Evolutionary conservation across 23 tunicate species (phyloP), one percentile per base, ranked within the genome.

Genomic region (Styela plicata): DNA sequence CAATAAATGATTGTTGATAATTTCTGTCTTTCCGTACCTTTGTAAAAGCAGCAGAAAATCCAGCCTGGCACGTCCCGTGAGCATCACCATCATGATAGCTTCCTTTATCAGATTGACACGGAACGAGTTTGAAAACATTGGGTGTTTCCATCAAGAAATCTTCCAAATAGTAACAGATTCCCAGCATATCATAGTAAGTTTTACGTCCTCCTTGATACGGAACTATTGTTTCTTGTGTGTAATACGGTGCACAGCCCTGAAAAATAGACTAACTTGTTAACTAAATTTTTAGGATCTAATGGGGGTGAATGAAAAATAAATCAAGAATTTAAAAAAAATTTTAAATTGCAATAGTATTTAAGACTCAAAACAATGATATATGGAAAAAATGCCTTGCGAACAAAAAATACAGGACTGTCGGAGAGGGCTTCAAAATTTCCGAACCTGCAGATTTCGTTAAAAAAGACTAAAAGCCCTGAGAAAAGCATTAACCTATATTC

Each of bases 171-270:
- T 91, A 91, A 68, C 97, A 91, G 27, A 84, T 74, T 3, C 97
- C 97, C 23, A 83, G 63, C 37, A 88, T 86, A 76, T 83, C 87
- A 73, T 63, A 87, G 29, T 28, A 76, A 52, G 17, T 36, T 7
- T n/a, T 44, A 21, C 13, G 17, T 76, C 31, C 66, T 36, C 27
- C 17, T 26, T 2, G n/a, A 32, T 30, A 5, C 1, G 23, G 34
- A 22, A 34, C 67, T 44, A 28, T 29, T 25, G 84, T 71, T 34
- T 7, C 34, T 23, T 91, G 88, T 16, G 97, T 67, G 28, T 76
- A 91, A 36, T 73, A 44, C 1, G 97, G 97, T 17, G 91, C 97
- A 80, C 97, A 91, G 1, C 82, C 74, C 97, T 91, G 34, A 37
- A 78, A 70, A 57, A 69, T 24, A 67, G 18, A 28, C 16, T 28